Evolutionary conservation across 2,888 invertebrate genomes (phyloP).

Genomic region (Neocrepidodera transversa): DNA sequence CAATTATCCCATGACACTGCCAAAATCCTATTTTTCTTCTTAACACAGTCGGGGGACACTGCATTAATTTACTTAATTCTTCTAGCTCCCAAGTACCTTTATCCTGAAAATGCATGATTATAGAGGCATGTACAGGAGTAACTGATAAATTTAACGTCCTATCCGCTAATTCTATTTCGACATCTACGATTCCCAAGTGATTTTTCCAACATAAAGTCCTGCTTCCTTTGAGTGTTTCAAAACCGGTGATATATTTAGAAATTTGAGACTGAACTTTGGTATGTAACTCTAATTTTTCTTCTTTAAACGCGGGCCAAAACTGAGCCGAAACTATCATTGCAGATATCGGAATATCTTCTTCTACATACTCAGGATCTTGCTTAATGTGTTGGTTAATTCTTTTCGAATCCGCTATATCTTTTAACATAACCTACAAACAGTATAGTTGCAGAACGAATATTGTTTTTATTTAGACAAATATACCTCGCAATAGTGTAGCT

Average conservation of each 20-base stretch:
- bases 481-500: slow-evolving; percentile 96
- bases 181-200: slow-evolving; percentile 88
- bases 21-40: slow-evolving; percentile 90
- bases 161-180: slow-evolving; percentile 88
- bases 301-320: slow-evolving; percentile 98
- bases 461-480: not conserved
- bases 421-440: slow-evolving; percentile 86
- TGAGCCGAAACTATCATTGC: slow-evolving; percentile 96
- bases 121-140: slow-evolving; percentile 91
- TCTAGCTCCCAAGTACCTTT: slow-evolving; percentile 89
- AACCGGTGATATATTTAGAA: slow-evolving; percentile 86
- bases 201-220: slow-evolving; percentile 93
- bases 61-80: slow-evolving; percentile 83
- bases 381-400: slow-evolving; percentile 88
- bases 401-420: slow-evolving; percentile 95
- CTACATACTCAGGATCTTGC: slow-evolving; percentile 69
- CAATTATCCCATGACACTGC: slow-evolving; percentile 90
- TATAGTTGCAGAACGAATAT: no score
- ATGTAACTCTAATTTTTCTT: slow-evolving; percentile 90
- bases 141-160: slow-evolving; percentile 79
- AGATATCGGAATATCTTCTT: slow-evolving; percentile 68
- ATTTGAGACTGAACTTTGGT: slow-evolving; percentile 80
- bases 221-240: slow-evolving; percentile 90
- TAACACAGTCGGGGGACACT: slow-evolving; percentile 85
- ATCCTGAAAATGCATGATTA: slow-evolving; percentile 91